Base-by-base conservation (phyloP, 2,888 invertebrate genomes). In the Drosophila infuscata region DNA sequence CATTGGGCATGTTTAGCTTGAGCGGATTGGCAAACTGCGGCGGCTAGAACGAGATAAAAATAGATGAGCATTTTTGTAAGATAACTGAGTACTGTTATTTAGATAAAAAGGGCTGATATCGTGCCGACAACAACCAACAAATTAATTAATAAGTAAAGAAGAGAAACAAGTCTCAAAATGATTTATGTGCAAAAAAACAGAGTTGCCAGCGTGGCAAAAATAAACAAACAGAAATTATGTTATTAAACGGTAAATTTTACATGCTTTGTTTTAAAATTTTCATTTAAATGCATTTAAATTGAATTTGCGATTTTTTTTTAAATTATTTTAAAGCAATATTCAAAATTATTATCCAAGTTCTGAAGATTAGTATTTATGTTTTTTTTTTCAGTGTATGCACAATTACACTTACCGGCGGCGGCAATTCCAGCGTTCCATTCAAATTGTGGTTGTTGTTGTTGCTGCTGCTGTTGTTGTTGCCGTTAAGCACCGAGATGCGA, bases 1-100 rank as follows among this genome's bases (percentile, higher is more conserved):
- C 69, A 12, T 70, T 78, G 17, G 64, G 3, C 11, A 59, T 20
- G 56, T 9, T 71, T 0, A 71, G 77, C 49, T 75, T 86, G 11
- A 82, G 70, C 4, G 88, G 81, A 81, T 92, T 92, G 60, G 92
- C 92, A 73, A 92, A 92, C 74, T 92, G 89, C 48, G 92, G 92
- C 12, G 92, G 92, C 92, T 92, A 25, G 11, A 8, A 29, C 11
- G 33, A 48, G 43, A n/a, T 4, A 30, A n/a, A 30, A 25, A 54
- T n/a, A 53, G 54, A 43, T 33, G 61, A 41, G 52, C 32, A 38
- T 25, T 30, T 56, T 17, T 29, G 3, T 35, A 60, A 15, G 29
- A 51, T 29, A 60, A 30, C 32, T 20, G 36, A 35, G 38, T 38
- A 4, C 4, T 7, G n/a, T 12, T 35, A 46, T 25, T 29, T 48